Conservation (phyloP, 2,797 vertebrate species). For the Distichodus sexfasciatus region DNA sequence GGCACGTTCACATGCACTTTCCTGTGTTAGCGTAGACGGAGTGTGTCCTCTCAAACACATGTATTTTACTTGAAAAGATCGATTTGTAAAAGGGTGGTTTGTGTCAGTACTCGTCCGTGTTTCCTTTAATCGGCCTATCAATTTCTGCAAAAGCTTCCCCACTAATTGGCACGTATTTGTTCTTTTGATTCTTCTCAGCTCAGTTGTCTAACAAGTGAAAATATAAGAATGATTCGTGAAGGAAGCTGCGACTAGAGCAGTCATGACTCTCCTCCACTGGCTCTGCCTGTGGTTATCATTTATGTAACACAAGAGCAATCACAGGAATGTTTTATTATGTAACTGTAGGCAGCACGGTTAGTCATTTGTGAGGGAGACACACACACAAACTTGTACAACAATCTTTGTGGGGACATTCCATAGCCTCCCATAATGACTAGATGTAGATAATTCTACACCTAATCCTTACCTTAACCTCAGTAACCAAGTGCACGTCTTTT, state of each 20-base stretch:
- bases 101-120: neutral
- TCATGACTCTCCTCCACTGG: constrained; percentile 1
- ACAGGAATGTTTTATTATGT: constrained; percentile 40
- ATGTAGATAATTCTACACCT: too few relatives aligned
- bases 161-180: neutral
- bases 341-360: constrained; percentile 30
- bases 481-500: too few relatives aligned
- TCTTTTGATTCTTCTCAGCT: constrained; percentile 4
- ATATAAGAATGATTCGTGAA: constrained; percentile 17
- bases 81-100: too few relatives aligned
- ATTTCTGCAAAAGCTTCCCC: neutral
- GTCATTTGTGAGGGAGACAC: constrained; percentile 1
- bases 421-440: too few relatives aligned
- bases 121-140: neutral
- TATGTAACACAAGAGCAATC: constrained; percentile 25
- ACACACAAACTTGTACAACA: too few relatives aligned
- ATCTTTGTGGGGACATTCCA: too few relatives aligned
- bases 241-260: neutral
- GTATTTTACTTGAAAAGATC: neutral
- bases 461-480: too few relatives aligned
- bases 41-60: too few relatives aligned
- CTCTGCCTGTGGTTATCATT: constrained; percentile 36
- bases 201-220: constrained; percentile 2
- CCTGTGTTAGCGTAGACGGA: too few relatives aligned
- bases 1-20: neutral